Conservation (phyloP, 2,888 invertebrate genomes). For the Drosophila tripunctata region DNA sequence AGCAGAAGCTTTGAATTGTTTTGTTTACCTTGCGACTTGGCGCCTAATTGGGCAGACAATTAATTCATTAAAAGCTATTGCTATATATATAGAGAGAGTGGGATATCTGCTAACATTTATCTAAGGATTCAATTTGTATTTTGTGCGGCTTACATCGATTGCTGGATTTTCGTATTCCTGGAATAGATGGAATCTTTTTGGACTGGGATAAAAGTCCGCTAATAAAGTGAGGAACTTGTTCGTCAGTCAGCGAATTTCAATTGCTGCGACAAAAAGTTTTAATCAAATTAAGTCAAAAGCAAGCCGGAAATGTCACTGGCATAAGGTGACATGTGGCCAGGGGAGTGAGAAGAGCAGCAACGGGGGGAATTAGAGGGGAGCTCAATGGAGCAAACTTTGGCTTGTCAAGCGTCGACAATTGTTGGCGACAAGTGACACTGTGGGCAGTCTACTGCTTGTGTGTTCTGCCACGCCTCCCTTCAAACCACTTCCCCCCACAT, state of each 20-base stretch:
- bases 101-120: conserved; percentile 28
- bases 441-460: conserved; percentile 47
- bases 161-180: background rate
- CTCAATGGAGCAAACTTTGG: conserved; percentile 52
- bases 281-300: conserved; percentile 76
- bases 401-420: conserved; percentile 64
- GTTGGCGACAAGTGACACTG: conserved; percentile 61
- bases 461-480: conserved; percentile 10
- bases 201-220: background rate
- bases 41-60: conserved; percentile 67
- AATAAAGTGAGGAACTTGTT: conserved; percentile 34
- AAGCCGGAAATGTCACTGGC: conserved; percentile 66
- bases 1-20: conserved; percentile 22
- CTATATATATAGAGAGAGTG: too few relatives aligned
- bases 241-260: conserved; percentile 32
- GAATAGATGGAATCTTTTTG: background rate
- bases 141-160: conserved; percentile 37
- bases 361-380: background rate
- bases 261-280: conserved; percentile 62
- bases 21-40: conserved; percentile 38
- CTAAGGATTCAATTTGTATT: conserved; percentile 47
- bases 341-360: background rate
- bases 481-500: conserved; percentile 4
- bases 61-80: conserved; percentile 59
- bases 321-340: conserved; percentile 67